Conservation (phyloP, 2,113 vertebrate species). For the Lepidothrix coronata region DNA sequence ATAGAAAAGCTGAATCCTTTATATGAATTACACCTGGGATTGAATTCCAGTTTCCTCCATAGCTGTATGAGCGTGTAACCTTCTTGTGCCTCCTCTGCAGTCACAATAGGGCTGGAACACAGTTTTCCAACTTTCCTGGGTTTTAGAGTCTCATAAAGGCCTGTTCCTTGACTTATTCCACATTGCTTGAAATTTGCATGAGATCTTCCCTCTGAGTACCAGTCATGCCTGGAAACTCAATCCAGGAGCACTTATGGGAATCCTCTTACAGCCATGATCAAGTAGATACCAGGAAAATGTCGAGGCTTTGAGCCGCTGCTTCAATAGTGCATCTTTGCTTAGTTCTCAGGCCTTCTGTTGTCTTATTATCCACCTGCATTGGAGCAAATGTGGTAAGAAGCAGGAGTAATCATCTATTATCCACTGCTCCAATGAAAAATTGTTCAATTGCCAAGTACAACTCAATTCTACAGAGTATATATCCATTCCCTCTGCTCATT, state of each 20-base stretch:
- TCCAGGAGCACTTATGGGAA: background rate
- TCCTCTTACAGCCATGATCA: background rate
- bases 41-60: background rate
- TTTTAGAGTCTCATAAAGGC: background rate
- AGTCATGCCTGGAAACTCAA: background rate
- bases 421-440: background rate
- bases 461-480: background rate
- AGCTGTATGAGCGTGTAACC: fast-evolving
- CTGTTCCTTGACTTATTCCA: background rate
- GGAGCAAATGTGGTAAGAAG: background rate
- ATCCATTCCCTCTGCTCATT: background rate
- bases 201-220: background rate
- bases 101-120: background rate
- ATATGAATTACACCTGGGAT: background rate
- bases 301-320: background rate
- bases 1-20: background rate
- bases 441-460: background rate
- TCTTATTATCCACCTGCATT: background rate
- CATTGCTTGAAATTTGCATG: background rate
- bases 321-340: background rate
- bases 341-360: background rate
- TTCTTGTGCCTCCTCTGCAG: background rate
- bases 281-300: background rate
- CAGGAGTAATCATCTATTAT: background rate
- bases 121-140: background rate